These are phyloP conservation scores for Sus scrofa DNA, from an alignment of 2,113 vertebrate genomes.

Conservation along the genomic window DNA sequence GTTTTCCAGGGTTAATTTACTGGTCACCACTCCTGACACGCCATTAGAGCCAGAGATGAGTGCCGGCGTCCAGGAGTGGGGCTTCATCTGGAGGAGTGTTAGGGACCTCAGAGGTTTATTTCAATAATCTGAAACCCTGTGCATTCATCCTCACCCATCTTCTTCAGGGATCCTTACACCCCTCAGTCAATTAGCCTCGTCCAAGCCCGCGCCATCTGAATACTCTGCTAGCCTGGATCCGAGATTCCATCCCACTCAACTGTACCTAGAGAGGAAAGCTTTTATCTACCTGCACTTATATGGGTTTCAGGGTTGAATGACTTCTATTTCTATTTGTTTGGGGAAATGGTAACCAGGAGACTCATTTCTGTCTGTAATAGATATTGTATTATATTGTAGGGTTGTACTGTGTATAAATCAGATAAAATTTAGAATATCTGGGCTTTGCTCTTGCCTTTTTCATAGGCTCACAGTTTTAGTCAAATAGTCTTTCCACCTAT, in stretches of 20 bases:
- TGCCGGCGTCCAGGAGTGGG: constrained; percentile 14
- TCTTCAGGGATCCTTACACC: not conserved
- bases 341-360: constrained; percentile 65
- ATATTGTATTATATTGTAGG: not conserved
- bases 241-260: not conserved
- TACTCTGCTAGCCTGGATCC: not conserved
- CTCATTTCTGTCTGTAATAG: constrained; percentile 43
- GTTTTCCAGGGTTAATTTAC: constrained; percentile 83
- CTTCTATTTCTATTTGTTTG: constrained; percentile 68
- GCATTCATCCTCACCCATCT: not conserved
- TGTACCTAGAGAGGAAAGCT: not conserved
- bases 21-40: constrained; percentile 67
- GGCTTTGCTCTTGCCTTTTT: constrained; percentile 20
- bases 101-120: constrained; percentile 14
- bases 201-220: not conserved
- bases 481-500: not conserved
- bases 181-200: not conserved
- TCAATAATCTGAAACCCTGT: not conserved
- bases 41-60: constrained; percentile 63
- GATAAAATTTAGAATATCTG: not conserved
- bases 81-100: constrained; percentile 56
- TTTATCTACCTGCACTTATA: not conserved
- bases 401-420: not conserved
- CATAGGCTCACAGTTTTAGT: not conserved
- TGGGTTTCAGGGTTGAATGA: constrained; percentile 47